A percentile compares a stretch with the other conserved stretches of the same genome.
Conservation (phyloP, 64 coral and sea anemone genomes). For the Pachyseris speciosa region DNA sequence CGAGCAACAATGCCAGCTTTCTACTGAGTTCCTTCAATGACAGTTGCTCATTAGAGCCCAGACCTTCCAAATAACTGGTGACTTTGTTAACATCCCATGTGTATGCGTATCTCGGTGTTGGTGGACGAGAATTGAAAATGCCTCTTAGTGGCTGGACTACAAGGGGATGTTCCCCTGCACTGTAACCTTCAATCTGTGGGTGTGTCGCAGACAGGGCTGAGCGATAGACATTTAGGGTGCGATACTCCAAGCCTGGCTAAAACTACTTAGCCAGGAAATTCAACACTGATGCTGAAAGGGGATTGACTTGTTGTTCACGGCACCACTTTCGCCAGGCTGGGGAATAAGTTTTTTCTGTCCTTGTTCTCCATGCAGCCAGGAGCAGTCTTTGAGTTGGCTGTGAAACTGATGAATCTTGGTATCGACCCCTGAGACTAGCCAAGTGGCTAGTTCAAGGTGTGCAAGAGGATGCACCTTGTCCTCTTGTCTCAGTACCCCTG, state of each 20-base stretch:
- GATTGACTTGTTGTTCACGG: slow-evolving; percentile 32
- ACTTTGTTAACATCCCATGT: slow-evolving; percentile 27
- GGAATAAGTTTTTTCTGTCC: slow-evolving; percentile 19
- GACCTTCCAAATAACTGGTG: neutral
- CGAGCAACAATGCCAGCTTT: slow-evolving; percentile 44
- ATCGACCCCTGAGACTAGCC: slow-evolving; percentile 47
- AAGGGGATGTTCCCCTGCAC: slow-evolving; percentile 50
- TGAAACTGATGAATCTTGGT: slow-evolving; percentile 2
- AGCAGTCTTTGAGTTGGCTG: slow-evolving; percentile 40
- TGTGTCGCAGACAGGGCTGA: slow-evolving; percentile 32
- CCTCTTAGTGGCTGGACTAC: slow-evolving; percentile 27
- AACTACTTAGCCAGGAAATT: slow-evolving; percentile 8
- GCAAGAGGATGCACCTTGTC: slow-evolving; percentile 32
- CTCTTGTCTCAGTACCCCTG: slow-evolving; percentile 21
- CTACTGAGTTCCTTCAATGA: slow-evolving; percentile 24
- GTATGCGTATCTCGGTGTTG: slow-evolving; percentile 27
- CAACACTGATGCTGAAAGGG: slow-evolving; percentile 7
- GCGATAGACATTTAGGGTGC: slow-evolving; percentile 21
- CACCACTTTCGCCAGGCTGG: neutral
- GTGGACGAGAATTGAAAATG: neutral
- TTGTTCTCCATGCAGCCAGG: slow-evolving; percentile 31
- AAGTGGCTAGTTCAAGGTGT: slow-evolving; percentile 52
- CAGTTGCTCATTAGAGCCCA: slow-evolving; percentile 21
- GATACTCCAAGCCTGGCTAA: slow-evolving; percentile 6
- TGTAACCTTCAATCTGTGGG: neutral